These are phyloP conservation scores for Eospalax fontanierii DNA, from an alignment of 2,797 vertebrate genomes.

Conservation along the genomic window DNA sequence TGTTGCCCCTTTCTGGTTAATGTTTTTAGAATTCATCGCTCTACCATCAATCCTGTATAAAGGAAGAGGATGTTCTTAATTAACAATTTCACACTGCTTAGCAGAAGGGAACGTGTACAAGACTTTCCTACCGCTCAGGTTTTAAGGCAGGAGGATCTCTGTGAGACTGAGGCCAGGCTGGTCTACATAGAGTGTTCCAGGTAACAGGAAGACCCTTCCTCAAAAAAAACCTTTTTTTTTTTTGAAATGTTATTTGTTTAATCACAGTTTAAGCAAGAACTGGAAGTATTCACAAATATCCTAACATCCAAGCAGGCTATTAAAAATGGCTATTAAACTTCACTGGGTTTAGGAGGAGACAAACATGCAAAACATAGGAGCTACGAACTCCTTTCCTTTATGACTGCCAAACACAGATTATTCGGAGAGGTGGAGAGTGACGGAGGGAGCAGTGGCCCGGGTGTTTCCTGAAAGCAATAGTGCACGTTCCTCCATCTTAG, in stretches of 20 bases:
- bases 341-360: not conserved
- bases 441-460: not conserved
- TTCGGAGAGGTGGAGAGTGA: not conserved
- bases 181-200: too few species aligned
- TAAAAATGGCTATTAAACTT: not conserved
- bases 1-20: not conserved
- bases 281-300: not conserved
- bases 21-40: not conserved
- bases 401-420: not conserved
- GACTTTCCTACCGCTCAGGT: not conserved
- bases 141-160: too few species aligned
- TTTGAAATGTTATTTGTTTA: not conserved
- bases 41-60: not conserved
- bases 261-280: not conserved
- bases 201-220: too few species aligned
- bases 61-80: not conserved
- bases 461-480: conserved; percentile 13
- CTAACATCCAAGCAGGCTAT: too few species aligned
- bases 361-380: not conserved
- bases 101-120: not conserved
- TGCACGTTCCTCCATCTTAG: not conserved
- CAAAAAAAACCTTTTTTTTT: too few species aligned
- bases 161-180: too few species aligned
- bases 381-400: not conserved
- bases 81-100: not conserved